Base-by-base conservation (phyloP, 2,888 invertebrate species). In the Clunio marinus region DNA sequence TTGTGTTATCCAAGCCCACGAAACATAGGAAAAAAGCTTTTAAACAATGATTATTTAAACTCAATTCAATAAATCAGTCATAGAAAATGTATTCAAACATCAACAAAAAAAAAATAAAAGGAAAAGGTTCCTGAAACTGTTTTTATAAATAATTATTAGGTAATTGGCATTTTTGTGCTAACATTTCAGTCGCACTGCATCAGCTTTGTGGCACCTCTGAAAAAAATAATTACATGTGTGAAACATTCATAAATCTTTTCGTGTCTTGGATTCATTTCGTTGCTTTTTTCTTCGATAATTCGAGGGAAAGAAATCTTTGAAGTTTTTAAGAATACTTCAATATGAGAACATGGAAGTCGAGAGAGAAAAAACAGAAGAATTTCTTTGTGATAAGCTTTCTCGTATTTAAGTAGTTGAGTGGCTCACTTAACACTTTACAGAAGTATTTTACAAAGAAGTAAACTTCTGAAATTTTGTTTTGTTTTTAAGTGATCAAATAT, bases 401-500 rank as follows among this genome's bases (percentile, higher is more conserved):
- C n/a, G n/a, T n/a, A n/a, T n/a, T n/a, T n/a, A n/a, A n/a, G n/a
- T n/a, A n/a, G n/a, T n/a, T n/a, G n/a, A n/a, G n/a, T n/a, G n/a
- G n/a, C n/a, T n/a, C n/a, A n/a, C n/a, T n/a, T n/a, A n/a, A n/a
- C n/a, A n/a, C n/a, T n/a, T n/a, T n/a, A n/a, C n/a, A n/a, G n/a
- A n/a, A n/a, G n/a, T n/a, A n/a, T n/a, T n/a, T n/a, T n/a, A n/a
- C n/a, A n/a, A n/a, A n/a, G n/a, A n/a, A n/a, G n/a, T n/a, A n/a
- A n/a, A n/a, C n/a, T n/a, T n/a, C n/a, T n/a, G n/a, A n/a, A n/a
- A n/a, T n/a, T n/a, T n/a, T 15, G 41, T n/a, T 41, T n/a, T 15
- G 41, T n/a, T 41, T 15, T 41, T n/a, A n/a, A n/a, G n/a, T n/a
- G n/a, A 41, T 41, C 41, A 41, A 41, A 41, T 41, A 51, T 51